Percentiles rank a stretch among this genome's conserved stretches.
Evolutionary conservation across 2,797 vertebrate species (phyloP).

Genomic region (Poeciliopsis turneri): DNA sequence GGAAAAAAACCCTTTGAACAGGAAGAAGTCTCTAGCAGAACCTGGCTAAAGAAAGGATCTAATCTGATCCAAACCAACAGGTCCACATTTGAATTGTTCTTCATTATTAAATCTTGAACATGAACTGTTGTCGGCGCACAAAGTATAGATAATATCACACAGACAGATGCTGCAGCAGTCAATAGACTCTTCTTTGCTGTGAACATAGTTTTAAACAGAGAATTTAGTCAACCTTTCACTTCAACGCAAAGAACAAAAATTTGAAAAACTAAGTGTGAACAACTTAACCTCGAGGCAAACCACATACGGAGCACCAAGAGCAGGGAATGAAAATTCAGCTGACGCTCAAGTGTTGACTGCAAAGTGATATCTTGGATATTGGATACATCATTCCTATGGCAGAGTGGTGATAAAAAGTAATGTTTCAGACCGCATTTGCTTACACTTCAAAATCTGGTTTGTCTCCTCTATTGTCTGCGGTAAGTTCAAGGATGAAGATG

Average conservation of each 20-base stretch:
- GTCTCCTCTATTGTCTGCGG: neutral
- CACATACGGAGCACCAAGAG: neutral
- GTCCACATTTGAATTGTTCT: neutral
- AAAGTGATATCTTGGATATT: neutral
- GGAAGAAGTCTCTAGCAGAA: neutral
- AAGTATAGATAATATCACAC: neutral
- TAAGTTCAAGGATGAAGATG: neutral
- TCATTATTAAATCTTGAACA: neutral
- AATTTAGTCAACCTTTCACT: neutral
- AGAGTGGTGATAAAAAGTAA: neutral
- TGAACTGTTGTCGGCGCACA: neutral
- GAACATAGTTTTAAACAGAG: neutral
- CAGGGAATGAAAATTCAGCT: neutral
- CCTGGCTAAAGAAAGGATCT: neutral
- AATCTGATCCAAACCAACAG: neutral
- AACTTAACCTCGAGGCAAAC: neutral
- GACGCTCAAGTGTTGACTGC: neutral
- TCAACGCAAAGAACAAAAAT: neutral
- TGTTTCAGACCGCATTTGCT: neutral
- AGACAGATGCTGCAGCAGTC: neutral
- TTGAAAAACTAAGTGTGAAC: neutral
- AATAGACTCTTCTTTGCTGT: neutral
- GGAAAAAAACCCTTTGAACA: neutral
- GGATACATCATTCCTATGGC: neutral
- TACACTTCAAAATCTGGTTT: neutral